Conservation (phyloP, 30 jellyfish, hydroid and myxozoan species). For the Pelagia noctiluca region DNA sequence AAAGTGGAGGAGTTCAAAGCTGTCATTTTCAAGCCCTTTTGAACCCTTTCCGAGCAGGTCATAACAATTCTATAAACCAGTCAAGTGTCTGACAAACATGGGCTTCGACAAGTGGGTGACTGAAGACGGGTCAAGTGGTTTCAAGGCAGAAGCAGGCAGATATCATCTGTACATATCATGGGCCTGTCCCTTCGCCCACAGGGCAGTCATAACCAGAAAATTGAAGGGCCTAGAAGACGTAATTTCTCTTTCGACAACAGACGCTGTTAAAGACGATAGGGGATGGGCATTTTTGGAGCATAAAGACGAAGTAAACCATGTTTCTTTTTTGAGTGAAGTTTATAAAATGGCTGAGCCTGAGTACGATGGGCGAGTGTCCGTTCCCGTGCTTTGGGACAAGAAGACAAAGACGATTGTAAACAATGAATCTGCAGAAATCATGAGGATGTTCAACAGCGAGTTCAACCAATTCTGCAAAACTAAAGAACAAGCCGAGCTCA, state of each 20-base stretch:
- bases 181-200: constrained; percentile 93
- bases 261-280: constrained; percentile 64
- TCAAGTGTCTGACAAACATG: constrained; percentile 12
- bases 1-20: no score
- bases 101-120: constrained; percentile 37
- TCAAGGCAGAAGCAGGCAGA: constrained; percentile 81
- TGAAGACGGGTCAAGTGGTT: constrained; percentile 81
- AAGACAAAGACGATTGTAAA: constrained; percentile 76
- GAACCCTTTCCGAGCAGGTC: no score
- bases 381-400: constrained; percentile 93
- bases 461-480: constrained; percentile 81
- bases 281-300: constrained; percentile 81
- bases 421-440: constrained; percentile 85
- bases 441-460: constrained; percentile 83
- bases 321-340: constrained; percentile 59
- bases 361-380: constrained; percentile 84
- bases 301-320: constrained; percentile 72
- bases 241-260: constrained; percentile 64
- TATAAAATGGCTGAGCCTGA: constrained; percentile 84
- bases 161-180: constrained; percentile 81
- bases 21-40: no score
- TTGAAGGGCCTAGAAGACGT: constrained; percentile 89
- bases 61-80: no score
- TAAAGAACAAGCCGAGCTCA: constrained; percentile 68
- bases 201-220: constrained; percentile 56